Percentiles rank a stretch among this genome's conserved stretches.
Evolutionary conservation across 2,113 vertebrate genomes (phyloP).

Genomic region (Oreochromis niloticus): DNA sequence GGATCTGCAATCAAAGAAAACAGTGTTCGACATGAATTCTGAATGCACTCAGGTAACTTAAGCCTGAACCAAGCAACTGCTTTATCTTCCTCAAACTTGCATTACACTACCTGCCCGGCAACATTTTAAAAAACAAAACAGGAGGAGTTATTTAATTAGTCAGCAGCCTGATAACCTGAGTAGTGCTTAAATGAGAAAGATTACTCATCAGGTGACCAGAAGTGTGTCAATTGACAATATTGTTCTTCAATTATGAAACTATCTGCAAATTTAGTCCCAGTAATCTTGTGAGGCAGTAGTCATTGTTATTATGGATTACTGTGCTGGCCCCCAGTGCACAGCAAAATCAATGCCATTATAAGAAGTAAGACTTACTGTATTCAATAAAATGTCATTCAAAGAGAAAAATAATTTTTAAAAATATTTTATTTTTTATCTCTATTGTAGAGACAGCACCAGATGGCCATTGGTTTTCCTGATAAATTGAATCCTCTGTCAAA

Average conservation of each 20-base stretch:
- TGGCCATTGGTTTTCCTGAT: not conserved
- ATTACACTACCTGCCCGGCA: rapidly evolving
- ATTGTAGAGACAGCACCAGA: rapidly evolving
- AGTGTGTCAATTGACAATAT: not conserved
- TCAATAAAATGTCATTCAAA: not conserved
- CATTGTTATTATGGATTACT: not conserved
- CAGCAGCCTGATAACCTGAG: not conserved
- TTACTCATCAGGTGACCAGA: rapidly evolving
- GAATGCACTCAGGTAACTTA: not conserved
- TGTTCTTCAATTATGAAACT: not conserved
- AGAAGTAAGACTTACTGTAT: not conserved
- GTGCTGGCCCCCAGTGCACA: not conserved
- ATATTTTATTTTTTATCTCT: rapidly evolving
- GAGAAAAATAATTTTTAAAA: not conserved
- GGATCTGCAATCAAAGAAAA: not conserved
- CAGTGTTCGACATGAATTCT: not conserved
- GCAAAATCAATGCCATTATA: not conserved
- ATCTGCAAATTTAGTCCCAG: not conserved
- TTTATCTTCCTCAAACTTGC: not conserved
- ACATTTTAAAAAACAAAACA: not conserved
- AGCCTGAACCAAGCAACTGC: not conserved
- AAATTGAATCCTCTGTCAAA: not conserved
- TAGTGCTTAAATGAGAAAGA: not conserved
- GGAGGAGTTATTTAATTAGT: not conserved
- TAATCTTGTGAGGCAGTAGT: not conserved